Evolutionary conservation across 2,888 invertebrate species (phyloP).

Genomic region (Hecatera dysodea): DNA sequence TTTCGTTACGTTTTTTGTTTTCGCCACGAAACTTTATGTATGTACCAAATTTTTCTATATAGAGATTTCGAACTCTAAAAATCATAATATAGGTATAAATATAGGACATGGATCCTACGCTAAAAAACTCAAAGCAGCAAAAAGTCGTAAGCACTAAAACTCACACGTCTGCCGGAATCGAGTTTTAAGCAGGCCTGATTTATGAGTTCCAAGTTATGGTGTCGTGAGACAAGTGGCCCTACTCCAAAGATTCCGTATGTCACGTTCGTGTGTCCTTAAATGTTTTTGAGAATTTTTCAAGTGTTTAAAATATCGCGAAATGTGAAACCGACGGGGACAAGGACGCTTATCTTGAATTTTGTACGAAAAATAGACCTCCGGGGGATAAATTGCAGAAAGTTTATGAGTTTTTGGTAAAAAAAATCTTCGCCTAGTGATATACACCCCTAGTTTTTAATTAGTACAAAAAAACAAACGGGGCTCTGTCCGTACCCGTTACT

Average conservation of each 20-base stretch:
- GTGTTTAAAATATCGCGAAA: constrained; percentile 77
- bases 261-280: constrained; percentile 74
- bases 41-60: too few species aligned
- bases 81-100: neutral
- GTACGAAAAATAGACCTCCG: constrained; percentile 40
- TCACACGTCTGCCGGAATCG: constrained; percentile 59
- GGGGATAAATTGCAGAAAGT: constrained; percentile 43
- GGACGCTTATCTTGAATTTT: constrained; percentile 50
- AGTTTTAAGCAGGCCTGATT: constrained; percentile 88
- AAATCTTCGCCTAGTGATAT: constrained; percentile 11
- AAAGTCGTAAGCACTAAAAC: constrained; percentile 69
- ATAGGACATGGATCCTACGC: neutral
- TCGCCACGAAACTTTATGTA: too few species aligned
- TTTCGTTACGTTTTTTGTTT: too few species aligned
- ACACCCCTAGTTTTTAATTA: too few species aligned
- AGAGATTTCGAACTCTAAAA: too few species aligned
- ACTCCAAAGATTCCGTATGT: constrained; percentile 73
- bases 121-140: constrained; percentile 15
- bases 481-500: too few species aligned
- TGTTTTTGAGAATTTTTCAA: constrained; percentile 70
- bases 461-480: too few species aligned
- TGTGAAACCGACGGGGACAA: constrained; percentile 59
- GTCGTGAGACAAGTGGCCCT: constrained; percentile 85
- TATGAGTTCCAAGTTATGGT: constrained; percentile 79
- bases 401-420: constrained; percentile 49